Evolutionary conservation across 1,140 invertebrate genomes (phyloP).

Genomic region (Patella vulgata): DNA sequence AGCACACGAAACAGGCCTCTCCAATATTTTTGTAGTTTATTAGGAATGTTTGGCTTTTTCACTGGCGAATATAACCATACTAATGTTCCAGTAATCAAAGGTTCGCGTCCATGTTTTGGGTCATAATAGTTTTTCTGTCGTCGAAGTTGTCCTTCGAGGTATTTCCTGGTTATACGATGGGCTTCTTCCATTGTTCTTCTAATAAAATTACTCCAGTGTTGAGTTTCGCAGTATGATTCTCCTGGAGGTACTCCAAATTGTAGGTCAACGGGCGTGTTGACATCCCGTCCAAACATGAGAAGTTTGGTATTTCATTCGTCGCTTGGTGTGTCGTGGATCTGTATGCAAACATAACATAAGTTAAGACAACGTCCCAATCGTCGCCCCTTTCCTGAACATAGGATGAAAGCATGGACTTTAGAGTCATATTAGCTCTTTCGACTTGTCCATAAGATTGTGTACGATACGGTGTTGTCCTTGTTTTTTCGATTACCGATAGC

Average conservation of each 20-base stretch:
- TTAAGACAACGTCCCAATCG: conserved; percentile 39
- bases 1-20: no score
- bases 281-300: conserved; percentile 11
- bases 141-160: conserved; percentile 3
- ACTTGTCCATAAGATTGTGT: conserved; percentile 42
- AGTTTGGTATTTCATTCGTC: conserved; percentile 35
- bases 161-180: conserved; percentile 2
- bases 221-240: neutral
- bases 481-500: conserved; percentile 36
- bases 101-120: no score
- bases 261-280: neutral
- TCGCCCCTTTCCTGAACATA: conserved; percentile 21
- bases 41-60: no score
- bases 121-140: conserved; percentile 34
- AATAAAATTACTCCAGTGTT: conserved; percentile 21
- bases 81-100: no score
- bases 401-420: conserved; percentile 22
- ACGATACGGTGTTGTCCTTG: conserved; percentile 36
- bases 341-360: conserved; percentile 31
- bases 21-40: no score
- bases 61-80: no score
- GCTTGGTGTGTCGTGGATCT: conserved; percentile 26
- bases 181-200: conserved; percentile 7
- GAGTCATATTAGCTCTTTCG: conserved; percentile 41
- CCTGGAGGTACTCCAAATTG: conserved; percentile 18